Conservation (phyloP, 2,113 vertebrate genomes). For the Zosterops japonicus region DNA sequence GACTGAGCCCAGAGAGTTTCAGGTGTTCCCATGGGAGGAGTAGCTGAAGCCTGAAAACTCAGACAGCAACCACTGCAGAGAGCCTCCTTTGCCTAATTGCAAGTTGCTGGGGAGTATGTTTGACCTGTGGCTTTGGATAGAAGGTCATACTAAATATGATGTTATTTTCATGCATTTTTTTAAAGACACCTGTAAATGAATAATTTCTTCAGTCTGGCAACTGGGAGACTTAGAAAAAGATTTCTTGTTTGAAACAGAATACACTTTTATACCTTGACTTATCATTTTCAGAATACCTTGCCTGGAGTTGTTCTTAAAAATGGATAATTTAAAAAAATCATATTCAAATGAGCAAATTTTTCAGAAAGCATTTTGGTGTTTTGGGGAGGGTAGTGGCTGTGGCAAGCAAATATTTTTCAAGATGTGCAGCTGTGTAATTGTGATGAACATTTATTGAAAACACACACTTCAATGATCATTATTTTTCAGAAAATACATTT, state of each 20-base stretch:
- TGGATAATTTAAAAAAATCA: not conserved
- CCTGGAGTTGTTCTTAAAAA: not conserved
- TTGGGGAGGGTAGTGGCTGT: not conserved
- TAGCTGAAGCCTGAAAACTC: not conserved
- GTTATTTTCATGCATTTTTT: not conserved
- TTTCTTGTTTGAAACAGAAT: not conserved
- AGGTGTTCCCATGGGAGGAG: not conserved
- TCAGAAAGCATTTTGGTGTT: not conserved
- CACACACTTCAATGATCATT: not conserved
- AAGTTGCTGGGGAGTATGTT: not conserved
- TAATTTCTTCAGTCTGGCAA: not conserved
- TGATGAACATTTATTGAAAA: not conserved
- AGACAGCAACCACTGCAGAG: not conserved
- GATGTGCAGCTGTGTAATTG: not conserved
- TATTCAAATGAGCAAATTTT: not conserved
- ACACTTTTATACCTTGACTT: not conserved
- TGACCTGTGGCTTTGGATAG: not conserved
- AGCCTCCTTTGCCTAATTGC: not conserved
- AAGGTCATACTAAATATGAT: accelerated
- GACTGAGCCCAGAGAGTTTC: not conserved
- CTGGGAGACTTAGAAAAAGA: not conserved
- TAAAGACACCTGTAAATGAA: not conserved
- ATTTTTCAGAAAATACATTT: not conserved
- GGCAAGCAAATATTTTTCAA: not conserved
- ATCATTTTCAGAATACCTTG: not conserved